Evolutionary conservation across 2,888 invertebrate genomes (phyloP).

Genomic region (Tolmerus cingulatus): DNA sequence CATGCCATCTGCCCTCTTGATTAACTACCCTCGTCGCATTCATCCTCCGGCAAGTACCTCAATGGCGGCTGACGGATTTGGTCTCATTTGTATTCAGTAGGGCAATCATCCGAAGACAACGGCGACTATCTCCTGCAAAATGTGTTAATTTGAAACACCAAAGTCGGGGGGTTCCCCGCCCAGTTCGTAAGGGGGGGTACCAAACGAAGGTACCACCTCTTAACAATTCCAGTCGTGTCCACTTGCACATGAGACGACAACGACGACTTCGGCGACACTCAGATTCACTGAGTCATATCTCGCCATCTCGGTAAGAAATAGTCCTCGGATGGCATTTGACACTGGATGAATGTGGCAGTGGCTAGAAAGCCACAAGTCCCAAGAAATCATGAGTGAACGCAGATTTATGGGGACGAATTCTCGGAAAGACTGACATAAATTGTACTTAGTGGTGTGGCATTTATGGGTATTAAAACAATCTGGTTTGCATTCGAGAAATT

Average conservation of each 20-base stretch:
- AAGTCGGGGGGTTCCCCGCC: not conserved
- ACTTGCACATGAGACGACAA: conserved; percentile 9
- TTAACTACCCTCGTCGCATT: conserved; percentile 22
- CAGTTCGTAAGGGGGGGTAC: not conserved
- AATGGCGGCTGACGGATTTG: conserved; percentile 15
- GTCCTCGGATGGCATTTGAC: conserved; percentile 35
- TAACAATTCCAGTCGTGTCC: conserved; percentile 29
- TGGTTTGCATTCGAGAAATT: conserved; percentile 18
- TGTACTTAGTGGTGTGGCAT: conserved; percentile 30
- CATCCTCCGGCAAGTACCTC: conserved; percentile 4
- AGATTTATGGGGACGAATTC: conserved; percentile 41
- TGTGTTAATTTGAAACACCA: conserved; percentile 40
- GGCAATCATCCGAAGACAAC: conserved; percentile 27
- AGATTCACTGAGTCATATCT: conserved; percentile 32
- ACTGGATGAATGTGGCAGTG: conserved; percentile 32
- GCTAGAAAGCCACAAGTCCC: conserved; percentile 30
- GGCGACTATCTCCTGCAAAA: conserved; percentile 11
- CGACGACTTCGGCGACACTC: conserved; percentile 10
- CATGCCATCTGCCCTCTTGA: conserved; percentile 30
- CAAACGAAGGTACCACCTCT: not conserved
- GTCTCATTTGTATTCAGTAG: conserved; percentile 28
- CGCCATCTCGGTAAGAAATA: conserved; percentile 9
- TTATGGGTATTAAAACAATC: conserved; percentile 41
- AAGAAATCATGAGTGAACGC: conserved; percentile 37
- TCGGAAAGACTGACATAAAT: conserved; percentile 30